Evolutionary conservation across 2,888 invertebrate genomes (phyloP).

Genomic region (Drosophila quinaria): DNA sequence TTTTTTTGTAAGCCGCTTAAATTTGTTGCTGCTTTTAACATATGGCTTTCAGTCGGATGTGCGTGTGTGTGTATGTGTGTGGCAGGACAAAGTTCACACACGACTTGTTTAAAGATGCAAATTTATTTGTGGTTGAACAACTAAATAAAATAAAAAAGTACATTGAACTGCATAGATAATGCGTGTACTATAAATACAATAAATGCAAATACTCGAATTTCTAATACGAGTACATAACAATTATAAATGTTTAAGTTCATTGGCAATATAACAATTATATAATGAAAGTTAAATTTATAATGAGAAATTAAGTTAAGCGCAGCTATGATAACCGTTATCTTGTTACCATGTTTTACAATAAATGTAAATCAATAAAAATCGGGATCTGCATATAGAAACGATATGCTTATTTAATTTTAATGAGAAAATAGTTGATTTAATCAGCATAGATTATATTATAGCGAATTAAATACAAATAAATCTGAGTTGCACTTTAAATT

Average conservation of each 20-base stretch:
- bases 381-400: not conserved
- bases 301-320: slow-evolving; percentile 11
- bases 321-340: not conserved
- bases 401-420: slow-evolving; percentile 32
- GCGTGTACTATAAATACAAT: slow-evolving; percentile 9
- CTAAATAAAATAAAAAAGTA: slow-evolving; percentile 19
- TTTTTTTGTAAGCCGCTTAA: slow-evolving; percentile 68
- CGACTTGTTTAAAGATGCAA: slow-evolving; percentile 67
- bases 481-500: slow-evolving; percentile 21
- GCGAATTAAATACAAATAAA: slow-evolving; percentile 7
- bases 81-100: slow-evolving; percentile 56
- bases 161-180: slow-evolving; percentile 47
- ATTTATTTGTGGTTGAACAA: slow-evolving; percentile 57
- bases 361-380: slow-evolving; percentile 27
- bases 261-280: slow-evolving; percentile 5
- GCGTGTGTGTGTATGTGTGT: slow-evolving; percentile 18
- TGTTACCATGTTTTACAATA: slow-evolving; percentile 10
- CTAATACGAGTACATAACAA: slow-evolving; percentile 24
- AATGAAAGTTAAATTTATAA: slow-evolving; percentile 2
- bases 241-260: slow-evolving; percentile 11
- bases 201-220: slow-evolving; percentile 16
- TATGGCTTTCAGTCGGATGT: slow-evolving; percentile 45
- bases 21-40: slow-evolving; percentile 48
- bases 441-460: not conserved
- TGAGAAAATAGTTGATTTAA: not conserved